Evolutionary conservation across 2,797 vertebrate genomes (phyloP).

Genomic region (Paramormyrops hopkinsi): DNA sequence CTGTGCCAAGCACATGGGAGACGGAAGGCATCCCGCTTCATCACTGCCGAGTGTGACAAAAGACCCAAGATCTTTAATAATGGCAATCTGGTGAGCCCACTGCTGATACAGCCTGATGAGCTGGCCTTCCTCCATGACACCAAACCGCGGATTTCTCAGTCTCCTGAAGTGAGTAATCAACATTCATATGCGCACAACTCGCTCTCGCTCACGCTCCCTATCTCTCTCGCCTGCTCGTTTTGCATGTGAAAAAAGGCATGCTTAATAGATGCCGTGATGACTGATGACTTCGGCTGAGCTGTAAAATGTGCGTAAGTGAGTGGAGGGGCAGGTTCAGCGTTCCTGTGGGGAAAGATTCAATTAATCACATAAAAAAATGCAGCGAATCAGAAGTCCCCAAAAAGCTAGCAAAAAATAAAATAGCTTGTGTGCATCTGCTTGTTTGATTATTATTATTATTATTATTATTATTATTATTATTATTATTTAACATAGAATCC

Average conservation of each 20-base stretch:
- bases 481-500: not conserved
- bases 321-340: not conserved
- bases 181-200: not conserved
- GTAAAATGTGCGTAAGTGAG: not conserved
- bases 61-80: constrained; percentile 13
- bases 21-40: constrained; percentile 31
- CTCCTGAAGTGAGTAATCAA: constrained; percentile 15
- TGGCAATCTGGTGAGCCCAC: not conserved
- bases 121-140: not conserved
- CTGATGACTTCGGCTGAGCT: not conserved
- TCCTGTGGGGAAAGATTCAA: not conserved
- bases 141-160: not conserved
- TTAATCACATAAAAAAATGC: not conserved
- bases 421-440: not conserved
- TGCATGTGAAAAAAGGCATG: not conserved
- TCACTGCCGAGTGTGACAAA: not conserved
- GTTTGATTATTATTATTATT: not conserved
- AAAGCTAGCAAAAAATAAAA: not conserved
- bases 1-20: not conserved
- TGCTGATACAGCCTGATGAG: not conserved
- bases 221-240: not conserved
- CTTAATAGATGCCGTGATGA: not conserved
- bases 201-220: not conserved
- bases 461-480: not conserved
- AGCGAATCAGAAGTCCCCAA: not conserved